phyloP scores from a whole-genome alignment of 2,888 invertebrate species.

The Rapana venosa region DNA sequence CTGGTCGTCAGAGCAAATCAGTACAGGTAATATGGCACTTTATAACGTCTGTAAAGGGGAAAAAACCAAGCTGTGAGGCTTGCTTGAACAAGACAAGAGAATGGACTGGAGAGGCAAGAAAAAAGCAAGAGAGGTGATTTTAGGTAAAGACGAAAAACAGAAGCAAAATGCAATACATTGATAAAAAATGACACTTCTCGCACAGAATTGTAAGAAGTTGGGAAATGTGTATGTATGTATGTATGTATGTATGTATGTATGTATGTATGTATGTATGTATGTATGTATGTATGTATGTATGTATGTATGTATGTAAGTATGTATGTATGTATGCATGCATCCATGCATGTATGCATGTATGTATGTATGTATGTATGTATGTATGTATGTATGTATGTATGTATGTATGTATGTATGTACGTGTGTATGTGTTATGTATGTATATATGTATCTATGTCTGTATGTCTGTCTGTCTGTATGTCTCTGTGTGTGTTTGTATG shows the following conservation, averaged over 20 bases:
- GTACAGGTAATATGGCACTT: too few relatives aligned
- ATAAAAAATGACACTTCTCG: too few relatives aligned
- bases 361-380: neutral
- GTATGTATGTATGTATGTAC: neutral
- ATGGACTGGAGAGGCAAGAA: too few relatives aligned
- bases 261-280: slow-evolving; percentile 8
- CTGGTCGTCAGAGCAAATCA: too few relatives aligned
- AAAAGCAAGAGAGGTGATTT: too few relatives aligned
- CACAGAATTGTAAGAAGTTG: too few relatives aligned
- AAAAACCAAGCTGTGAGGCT: too few relatives aligned
- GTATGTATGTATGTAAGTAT: neutral
- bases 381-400: neutral
- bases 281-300: neutral
- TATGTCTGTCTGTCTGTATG: neutral
- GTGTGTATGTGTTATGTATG: neutral
- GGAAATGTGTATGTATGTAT: too few relatives aligned
- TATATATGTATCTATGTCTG: neutral
- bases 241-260: slow-evolving; percentile 4
- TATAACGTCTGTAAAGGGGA: too few relatives aligned
- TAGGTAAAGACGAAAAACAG: too few relatives aligned
- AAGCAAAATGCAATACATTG: too few relatives aligned
- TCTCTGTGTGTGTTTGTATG: neutral
- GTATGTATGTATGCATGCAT: neutral
- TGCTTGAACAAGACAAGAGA: too few relatives aligned
- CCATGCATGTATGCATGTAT: neutral